Base-by-base conservation (phyloP, 2,888 invertebrate species). In the Cyclophora albipunctata region DNA sequence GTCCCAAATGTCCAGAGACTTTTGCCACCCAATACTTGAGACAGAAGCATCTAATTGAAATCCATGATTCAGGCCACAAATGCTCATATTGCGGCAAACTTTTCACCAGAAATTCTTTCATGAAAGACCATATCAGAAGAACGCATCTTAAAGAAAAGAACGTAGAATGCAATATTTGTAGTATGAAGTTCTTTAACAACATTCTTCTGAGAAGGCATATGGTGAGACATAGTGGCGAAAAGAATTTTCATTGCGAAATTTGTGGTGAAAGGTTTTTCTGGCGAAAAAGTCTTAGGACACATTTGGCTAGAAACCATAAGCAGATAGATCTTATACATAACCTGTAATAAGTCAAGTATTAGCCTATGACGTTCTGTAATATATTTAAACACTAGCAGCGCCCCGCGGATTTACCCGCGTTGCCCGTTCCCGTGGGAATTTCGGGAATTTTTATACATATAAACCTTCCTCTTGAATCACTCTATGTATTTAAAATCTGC, bases 261-360 rank as follows among this genome's bases (percentile, higher is more conserved):
- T 92, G 92, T 51, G 90, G 91, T 0, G 90, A 90, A 54, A 83
- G 90, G 59, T 90, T 92, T 56, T 90, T 90, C 42, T 91, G 91
- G 73, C 84, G 91, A 50, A 92, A 91, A 49, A 91, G 91, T 61
- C 71, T 93, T 37, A 86, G 90, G 7, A 90, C 90, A 0, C 93
- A 93, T 58, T 84, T 90, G 68, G 83, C 75, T 35, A 76, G 82
- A 55, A 88, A 87, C 66, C 76, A 58, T 55, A 85, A 79, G 46
- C 73, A 73, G 47, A 49, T 69, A 2, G 66, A 68, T 52, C 50
- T 71, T 34, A 49, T 71, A 41, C 67, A 67, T 45, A 57, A 37
- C 5, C 5, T 68, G 48, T 69, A 63, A 46, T 40, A 37, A 42
- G 35, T 34, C 5, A 7, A 43, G 20, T 42, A 7, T 7, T n/a